Evolutionary conservation across 1,140 invertebrate species (phyloP), one percentile per base, ranked within the genome.

Genomic region (Diabrotica undecimpunctata): DNA sequence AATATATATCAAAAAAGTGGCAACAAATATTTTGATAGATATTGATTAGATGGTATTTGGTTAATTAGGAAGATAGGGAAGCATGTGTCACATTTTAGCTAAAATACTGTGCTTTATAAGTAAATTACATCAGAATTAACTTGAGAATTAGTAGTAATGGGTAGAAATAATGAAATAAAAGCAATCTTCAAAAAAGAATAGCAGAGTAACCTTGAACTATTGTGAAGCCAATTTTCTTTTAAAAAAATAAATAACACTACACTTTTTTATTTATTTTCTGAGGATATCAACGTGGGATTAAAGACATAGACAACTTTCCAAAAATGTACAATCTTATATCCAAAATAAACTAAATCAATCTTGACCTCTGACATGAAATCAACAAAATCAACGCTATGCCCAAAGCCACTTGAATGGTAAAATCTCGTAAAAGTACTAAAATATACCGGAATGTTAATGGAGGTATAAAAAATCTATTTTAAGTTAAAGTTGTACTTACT

Each of bases 311-410:
- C 6, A 46, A 46, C 8, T 0, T 10, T 46, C n/a, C 4, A 46
- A n/a, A 46, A 46, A n/a, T 46, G n/a, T 10, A 6, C 8, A 46
- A 46, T 2, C n/a, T 8, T 46, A 59, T 51, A 35, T 10, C 46
- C 11, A 8, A 61, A 57, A 64, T 67, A 59, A 67, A 66, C 62
- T 57, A 61, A 62, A 57, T 41, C 62, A 65, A 70, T 71, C 55
- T 55, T 74, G 70, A 72, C 72, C 70, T 70, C 66, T 70, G 70
- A 72, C 70, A 67, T 70, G 66, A 56, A 65, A 58, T 57, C 51
- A 61, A 61, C 59, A 62, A 66, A 70, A 70, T 60, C 66, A 64
- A 72, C 66, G 64, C 63, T 35, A 53, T 52, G 53, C 61, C 53
- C 41, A 10, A 25, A 41, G 53, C 13, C 9, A 53, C 63, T 8